phyloP scores from a whole-genome alignment of 2,113 vertebrate genomes.

The Phrynosoma blainvillii region DNA sequence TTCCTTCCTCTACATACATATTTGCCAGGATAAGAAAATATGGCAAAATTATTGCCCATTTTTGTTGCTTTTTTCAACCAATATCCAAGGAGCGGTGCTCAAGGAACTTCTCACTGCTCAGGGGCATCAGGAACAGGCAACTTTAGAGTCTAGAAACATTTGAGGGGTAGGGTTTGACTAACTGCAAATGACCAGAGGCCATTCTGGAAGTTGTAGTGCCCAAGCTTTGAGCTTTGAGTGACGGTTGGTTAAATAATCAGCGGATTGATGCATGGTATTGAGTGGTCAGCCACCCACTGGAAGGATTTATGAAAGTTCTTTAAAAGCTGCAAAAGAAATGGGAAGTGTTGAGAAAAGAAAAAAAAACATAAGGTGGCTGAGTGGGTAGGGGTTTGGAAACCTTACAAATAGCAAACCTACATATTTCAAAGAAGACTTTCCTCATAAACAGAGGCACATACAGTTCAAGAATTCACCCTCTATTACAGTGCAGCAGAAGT shows the following conservation, averaged over 20 bases:
- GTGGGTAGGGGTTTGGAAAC: conserved; percentile 44
- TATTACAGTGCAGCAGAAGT: conserved; percentile 30
- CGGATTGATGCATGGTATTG: conserved; percentile 9
- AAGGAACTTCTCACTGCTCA: background rate
- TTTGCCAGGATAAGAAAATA: too few species aligned
- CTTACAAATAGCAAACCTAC: conserved; percentile 70
- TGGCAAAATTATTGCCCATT: too few species aligned
- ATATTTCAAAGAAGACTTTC: conserved; percentile 58
- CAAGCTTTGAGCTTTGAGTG: background rate
- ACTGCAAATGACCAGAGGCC: too few species aligned
- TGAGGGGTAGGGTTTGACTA: too few species aligned
- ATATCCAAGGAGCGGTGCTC: background rate
- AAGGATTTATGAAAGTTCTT: conserved; percentile 61
- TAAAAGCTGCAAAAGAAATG: conserved; percentile 51
- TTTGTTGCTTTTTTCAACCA: background rate
- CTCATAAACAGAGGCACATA: conserved; percentile 57
- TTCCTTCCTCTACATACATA: too few species aligned
- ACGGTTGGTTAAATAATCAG: conserved; percentile 27
- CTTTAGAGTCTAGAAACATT: too few species aligned
- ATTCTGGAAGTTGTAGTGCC: too few species aligned
- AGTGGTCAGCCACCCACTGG: background rate
- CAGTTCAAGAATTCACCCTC: conserved; percentile 68
- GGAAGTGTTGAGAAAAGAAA: conserved; percentile 41
- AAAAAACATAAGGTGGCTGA: conserved; percentile 42
- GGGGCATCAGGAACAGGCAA: background rate